A percentile compares a stretch with the other conserved stretches of the same genome.
These are phyloP conservation scores for Tenrec ecaudatus DNA, from an alignment of 2,113 vertebrate genomes.

Conservation along the genomic window DNA sequence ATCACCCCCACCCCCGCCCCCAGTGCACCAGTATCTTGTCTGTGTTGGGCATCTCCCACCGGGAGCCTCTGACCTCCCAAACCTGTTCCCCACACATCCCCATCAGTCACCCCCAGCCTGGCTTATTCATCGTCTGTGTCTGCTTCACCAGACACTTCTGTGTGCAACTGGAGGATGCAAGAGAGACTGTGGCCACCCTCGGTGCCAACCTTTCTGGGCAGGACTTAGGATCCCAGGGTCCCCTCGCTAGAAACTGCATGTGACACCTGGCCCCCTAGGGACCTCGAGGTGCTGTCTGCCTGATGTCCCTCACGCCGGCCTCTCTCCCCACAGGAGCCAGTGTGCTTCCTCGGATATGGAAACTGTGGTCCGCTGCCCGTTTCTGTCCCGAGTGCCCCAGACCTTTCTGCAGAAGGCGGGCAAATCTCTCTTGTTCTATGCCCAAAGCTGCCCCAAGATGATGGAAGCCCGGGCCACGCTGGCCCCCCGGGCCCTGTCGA, in stretches of 20 bases:
- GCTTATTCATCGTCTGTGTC: not conserved
- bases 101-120: not conserved
- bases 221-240: not conserved
- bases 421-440: conserved; percentile 92
- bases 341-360: conserved; percentile 89
- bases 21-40: conserved; percentile 17
- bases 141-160: not conserved
- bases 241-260: not conserved
- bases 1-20: not conserved
- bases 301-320: not conserved
- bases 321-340: conserved; percentile 54
- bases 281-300: not conserved
- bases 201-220: not conserved
- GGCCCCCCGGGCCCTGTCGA: conserved; percentile 88
- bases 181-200: not conserved
- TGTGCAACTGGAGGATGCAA: not conserved
- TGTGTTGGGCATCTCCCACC: not conserved
- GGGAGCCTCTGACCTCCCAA: conserved; percentile 42
- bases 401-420: conserved; percentile 96
- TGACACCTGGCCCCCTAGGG: not conserved
- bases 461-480: conserved; percentile 93
- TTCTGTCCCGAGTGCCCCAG: conserved; percentile 94
- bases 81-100: conserved; percentile 35
- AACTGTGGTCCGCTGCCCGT: conserved; percentile 94
- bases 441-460: conserved; percentile 96